Evolutionary conservation across 2,888 invertebrate genomes (phyloP).

Genomic region (Osedax frankpressi): DNA sequence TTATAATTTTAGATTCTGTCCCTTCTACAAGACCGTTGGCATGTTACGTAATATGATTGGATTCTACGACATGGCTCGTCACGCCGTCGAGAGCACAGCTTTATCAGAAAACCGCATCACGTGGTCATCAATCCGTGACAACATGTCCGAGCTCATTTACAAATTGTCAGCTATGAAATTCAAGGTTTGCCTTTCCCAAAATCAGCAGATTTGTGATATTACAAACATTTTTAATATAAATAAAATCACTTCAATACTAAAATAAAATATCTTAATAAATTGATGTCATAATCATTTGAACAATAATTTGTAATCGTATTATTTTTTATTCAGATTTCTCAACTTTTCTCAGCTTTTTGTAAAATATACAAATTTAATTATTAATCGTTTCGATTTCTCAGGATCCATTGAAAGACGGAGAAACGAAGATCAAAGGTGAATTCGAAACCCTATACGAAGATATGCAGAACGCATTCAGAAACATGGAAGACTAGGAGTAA

Average conservation of each 20-base stretch:
- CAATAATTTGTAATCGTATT: too few species aligned
- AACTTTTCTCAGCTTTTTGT: too few species aligned
- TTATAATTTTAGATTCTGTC: constrained; percentile 90
- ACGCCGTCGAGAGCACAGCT: constrained; percentile 92
- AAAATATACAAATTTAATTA: too few species aligned
- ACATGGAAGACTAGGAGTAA: constrained; percentile 72
- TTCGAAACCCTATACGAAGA: constrained; percentile 92
- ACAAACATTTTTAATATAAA: too few species aligned
- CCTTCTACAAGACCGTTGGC: constrained; percentile 98
- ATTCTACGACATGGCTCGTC: constrained; percentile 94
- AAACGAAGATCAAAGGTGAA: constrained; percentile 87
- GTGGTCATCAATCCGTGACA: constrained; percentile 91
- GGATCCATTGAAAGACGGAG: constrained; percentile 97
- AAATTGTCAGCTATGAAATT: constrained; percentile 98
- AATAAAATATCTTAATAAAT: too few species aligned
- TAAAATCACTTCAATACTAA: too few species aligned
- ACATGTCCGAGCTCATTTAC: constrained; percentile 85
- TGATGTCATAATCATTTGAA: too few species aligned
- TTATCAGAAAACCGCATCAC: constrained; percentile 98
- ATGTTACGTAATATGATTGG: constrained; percentile 96
- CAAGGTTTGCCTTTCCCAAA: constrained; percentile 56
- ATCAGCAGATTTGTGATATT: too few species aligned
- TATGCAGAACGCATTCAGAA: constrained; percentile 91
- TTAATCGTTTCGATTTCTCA: constrained; percentile 46
- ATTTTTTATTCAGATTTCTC: too few species aligned